A percentile compares a stretch with the other conserved stretches of the same genome.
phyloP scores from a whole-genome alignment of 2,797 vertebrate species.

The Pogonophryne albipinna region DNA sequence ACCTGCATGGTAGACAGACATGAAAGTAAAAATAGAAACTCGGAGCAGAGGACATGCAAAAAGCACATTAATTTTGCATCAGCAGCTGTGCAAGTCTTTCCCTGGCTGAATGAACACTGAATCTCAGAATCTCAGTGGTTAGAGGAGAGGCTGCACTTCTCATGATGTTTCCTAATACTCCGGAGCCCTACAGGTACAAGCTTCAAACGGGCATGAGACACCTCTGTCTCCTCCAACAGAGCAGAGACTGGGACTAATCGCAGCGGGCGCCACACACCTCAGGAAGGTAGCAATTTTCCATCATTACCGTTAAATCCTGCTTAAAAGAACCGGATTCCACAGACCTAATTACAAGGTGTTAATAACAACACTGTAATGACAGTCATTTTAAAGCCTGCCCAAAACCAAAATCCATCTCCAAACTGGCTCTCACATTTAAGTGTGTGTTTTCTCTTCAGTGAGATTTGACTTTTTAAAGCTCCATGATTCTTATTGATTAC shows the following conservation, averaged over 20 bases:
- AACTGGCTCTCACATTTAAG: conserved; percentile 89
- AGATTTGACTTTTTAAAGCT: conserved; percentile 56
- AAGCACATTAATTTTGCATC: conserved; percentile 18
- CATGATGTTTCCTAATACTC: conserved; percentile 58
- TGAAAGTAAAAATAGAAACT: conserved; percentile 1
- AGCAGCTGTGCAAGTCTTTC: conserved; percentile 13
- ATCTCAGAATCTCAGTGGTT: conserved; percentile 14
- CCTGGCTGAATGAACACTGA: neutral
- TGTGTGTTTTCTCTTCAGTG: conserved; percentile 84
- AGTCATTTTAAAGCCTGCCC: conserved; percentile 95
- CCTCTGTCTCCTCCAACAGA: conserved; percentile 61
- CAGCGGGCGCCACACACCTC: conserved; percentile 96
- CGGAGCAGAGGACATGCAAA: neutral
- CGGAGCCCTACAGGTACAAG: conserved; percentile 65
- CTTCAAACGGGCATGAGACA: conserved; percentile 71
- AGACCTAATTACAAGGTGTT: conserved; percentile 99
- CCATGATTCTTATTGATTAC: conserved; percentile 69
- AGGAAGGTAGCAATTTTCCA: conserved; percentile 98
- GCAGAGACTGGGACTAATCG: conserved; percentile 92
- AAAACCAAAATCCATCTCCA: conserved; percentile 91
- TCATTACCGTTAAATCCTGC: conserved; percentile 98
- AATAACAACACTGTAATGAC: conserved; percentile 99
- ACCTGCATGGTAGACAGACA: neutral
- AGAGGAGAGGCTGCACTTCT: conserved; percentile 29
- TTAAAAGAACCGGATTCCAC: conserved; percentile 97